Conservation (phyloP, 2,797 vertebrate genomes). For the Rhinatrema bivittatum region DNA sequence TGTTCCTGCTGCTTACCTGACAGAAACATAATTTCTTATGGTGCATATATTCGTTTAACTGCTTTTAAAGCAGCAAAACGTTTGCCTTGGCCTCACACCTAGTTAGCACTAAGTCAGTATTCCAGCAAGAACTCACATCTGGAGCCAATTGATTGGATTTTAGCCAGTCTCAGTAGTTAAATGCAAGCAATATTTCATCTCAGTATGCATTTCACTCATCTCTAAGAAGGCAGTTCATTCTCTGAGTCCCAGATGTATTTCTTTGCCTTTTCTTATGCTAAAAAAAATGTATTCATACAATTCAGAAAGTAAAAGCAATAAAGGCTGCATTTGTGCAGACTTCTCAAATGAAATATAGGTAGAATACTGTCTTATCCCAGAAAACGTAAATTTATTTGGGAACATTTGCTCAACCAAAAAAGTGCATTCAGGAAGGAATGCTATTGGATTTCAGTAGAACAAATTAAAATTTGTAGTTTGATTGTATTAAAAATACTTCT, state of each 20-base stretch:
- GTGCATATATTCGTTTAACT: slow-evolving; percentile 40
- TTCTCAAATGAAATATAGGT: background rate
- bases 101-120: slow-evolving; percentile 43
- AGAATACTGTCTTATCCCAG: slow-evolving; percentile 31
- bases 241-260: slow-evolving; percentile 40
- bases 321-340: background rate
- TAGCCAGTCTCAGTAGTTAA: slow-evolving; percentile 51
- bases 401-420: slow-evolving; percentile 26
- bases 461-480: slow-evolving; percentile 14
- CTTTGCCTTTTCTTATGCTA: slow-evolving; percentile 46
- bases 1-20: slow-evolving; percentile 43
- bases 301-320: slow-evolving; percentile 33
- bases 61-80: slow-evolving; percentile 40
- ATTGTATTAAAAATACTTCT: background rate
- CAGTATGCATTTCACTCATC: slow-evolving; percentile 40
- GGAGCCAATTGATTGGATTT: slow-evolving; percentile 60
- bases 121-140: slow-evolving; percentile 56
- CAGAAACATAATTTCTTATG: slow-evolving; percentile 44
- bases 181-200: slow-evolving; percentile 49
- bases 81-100: slow-evolving; percentile 58
- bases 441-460: slow-evolving; percentile 14
- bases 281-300: slow-evolving; percentile 37
- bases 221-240: slow-evolving; percentile 45
- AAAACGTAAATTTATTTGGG: slow-evolving; percentile 24
- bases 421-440: slow-evolving; percentile 13